Evolutionary conservation across 2,888 invertebrate genomes (phyloP), one percentile per base, ranked within the genome.

Genomic region (Erynnis tages): DNA sequence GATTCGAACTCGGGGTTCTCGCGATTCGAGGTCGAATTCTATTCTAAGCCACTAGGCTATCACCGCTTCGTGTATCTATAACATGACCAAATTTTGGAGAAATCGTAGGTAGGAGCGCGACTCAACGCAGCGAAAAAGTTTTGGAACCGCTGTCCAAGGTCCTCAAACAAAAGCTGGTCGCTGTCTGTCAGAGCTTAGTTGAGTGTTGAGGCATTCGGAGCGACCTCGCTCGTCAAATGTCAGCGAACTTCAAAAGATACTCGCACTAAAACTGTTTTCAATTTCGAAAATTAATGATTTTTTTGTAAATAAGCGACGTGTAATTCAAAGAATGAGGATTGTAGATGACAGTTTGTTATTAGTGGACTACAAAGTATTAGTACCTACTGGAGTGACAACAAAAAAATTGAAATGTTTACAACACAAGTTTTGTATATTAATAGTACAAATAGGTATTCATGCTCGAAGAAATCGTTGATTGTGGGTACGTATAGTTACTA

Each of bases 61-160:
- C n/a, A n/a, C n/a, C n/a, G n/a, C n/a, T n/a, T n/a, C n/a, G n/a
- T n/a, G n/a, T n/a, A n/a, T n/a, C n/a, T n/a, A n/a, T n/a, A n/a
- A n/a, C n/a, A n/a, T n/a, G n/a, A n/a, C n/a, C n/a, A n/a, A n/a
- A n/a, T n/a, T n/a, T n/a, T n/a, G n/a, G n/a, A n/a, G n/a, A n/a
- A n/a, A n/a, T n/a, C n/a, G n/a, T n/a, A n/a, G n/a, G n/a, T n/a
- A n/a, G n/a, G n/a, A n/a, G n/a, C n/a, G n/a, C n/a, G n/a, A n/a
- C n/a, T n/a, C n/a, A n/a, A n/a, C n/a, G n/a, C n/a, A n/a, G n/a
- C n/a, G n/a, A n/a, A n/a, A n/a, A n/a, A n/a, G n/a, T n/a, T n/a
- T n/a, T 27, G 29, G 47, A 48, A 11, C 21, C 17, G 23, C 13
- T 25, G 37, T 68, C 58, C 64, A 54, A 61, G 59, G 59, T 55